These are phyloP conservation scores for Zaprionus africanus DNA, from an alignment of 1,140 invertebrate species.

Conservation along the genomic window DNA sequence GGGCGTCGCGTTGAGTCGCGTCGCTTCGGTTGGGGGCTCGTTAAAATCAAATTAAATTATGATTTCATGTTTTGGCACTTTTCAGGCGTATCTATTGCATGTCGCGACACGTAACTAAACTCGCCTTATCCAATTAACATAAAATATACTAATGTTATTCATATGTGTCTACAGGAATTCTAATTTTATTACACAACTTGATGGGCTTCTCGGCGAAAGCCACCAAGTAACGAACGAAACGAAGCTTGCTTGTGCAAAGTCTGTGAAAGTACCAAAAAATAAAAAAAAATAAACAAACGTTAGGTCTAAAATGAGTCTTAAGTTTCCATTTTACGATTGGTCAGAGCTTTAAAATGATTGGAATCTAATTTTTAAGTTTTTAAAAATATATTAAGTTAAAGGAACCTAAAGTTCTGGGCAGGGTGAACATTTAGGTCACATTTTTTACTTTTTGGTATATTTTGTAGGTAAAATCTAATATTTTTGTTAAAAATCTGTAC, in stretches of 20 bases:
- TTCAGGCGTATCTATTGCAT: slow-evolving; percentile 36
- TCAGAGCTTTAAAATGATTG: background rate
- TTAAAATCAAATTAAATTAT: slow-evolving; percentile 73
- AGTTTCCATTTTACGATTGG: background rate
- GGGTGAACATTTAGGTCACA: too few relatives aligned
- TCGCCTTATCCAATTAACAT: slow-evolving; percentile 68
- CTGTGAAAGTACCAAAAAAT: background rate
- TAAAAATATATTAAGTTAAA: too few relatives aligned
- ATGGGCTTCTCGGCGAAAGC: slow-evolving; percentile 52
- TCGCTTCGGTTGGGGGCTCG: slow-evolving; percentile 26
- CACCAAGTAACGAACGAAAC: slow-evolving; percentile 1
- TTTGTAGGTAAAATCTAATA: too few relatives aligned
- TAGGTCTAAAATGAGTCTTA: background rate
- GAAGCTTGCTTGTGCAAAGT: too few relatives aligned
- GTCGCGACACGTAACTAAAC: slow-evolving; percentile 35
- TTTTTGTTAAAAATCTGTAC: too few relatives aligned
- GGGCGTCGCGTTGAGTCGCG: background rate
- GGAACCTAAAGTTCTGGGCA: too few relatives aligned
- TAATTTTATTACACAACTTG: slow-evolving; percentile 60
- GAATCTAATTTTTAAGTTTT: too few relatives aligned
- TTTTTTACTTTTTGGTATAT: too few relatives aligned
- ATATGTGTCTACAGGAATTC: background rate
- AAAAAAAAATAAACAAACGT: background rate
- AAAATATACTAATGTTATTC: slow-evolving; percentile 52
- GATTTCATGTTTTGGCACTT: slow-evolving; percentile 81